Evolutionary conservation across 2,888 invertebrate genomes (phyloP).

Genomic region (Ptychoptera contaminata): DNA sequence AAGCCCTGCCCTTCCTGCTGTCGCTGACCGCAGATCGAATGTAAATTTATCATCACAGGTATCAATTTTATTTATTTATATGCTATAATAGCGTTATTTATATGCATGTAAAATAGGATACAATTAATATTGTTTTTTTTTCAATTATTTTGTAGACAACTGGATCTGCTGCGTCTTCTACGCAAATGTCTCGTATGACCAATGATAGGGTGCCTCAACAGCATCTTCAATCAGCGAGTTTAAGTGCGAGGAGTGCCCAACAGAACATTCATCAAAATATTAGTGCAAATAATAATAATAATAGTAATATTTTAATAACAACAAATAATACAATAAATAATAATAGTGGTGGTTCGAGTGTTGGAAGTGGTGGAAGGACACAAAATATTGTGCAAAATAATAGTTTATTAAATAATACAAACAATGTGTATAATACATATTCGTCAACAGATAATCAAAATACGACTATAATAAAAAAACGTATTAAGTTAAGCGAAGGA

Average conservation of each 20-base stretch:
- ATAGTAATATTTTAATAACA: background rate
- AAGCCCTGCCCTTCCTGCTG: constrained; percentile 34
- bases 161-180: constrained; percentile 18
- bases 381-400: constrained; percentile 1
- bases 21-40: constrained; percentile 31
- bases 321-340: constrained; percentile 4
- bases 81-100: background rate
- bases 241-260: background rate
- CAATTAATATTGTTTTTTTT: constrained; percentile 1
- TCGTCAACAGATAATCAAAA: too few species aligned
- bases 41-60: constrained; percentile 6
- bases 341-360: constrained; percentile 10
- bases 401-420: too few species aligned
- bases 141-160: constrained; percentile 7
- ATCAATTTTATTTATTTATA: background rate
- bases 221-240: constrained; percentile 11
- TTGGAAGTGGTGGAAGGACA: constrained; percentile 1
- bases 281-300: constrained; percentile 9
- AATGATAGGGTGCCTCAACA: constrained; percentile 13
- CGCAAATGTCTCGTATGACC: constrained; percentile 11
- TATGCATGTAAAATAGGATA: background rate
- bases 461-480: background rate
- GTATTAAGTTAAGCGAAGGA: constrained; percentile 5
- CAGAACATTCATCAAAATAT: constrained; percentile 17
- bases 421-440: too few species aligned